Conservation (phyloP, 2,113 vertebrate genomes). For the Hydrolagus affinis region DNA sequence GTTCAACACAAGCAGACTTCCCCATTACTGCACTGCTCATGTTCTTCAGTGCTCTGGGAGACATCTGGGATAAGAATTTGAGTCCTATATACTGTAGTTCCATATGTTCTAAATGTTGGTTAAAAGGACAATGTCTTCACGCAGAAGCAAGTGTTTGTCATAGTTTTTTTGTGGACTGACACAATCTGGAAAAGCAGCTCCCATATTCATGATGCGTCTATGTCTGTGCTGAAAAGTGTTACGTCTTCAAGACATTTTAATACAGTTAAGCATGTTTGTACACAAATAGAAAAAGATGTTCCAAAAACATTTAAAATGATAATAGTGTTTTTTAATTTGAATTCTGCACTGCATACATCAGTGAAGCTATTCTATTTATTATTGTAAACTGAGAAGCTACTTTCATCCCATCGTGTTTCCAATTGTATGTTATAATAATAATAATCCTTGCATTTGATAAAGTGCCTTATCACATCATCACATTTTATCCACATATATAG, state of each 20-base stretch:
- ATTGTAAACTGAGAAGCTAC: background rate
- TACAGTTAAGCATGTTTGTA: background rate
- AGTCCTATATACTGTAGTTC: no score
- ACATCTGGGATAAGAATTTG: no score
- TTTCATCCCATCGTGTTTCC: background rate
- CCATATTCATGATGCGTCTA: no score
- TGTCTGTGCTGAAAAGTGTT: no score
- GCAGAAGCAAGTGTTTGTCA: background rate
- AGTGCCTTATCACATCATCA: no score
- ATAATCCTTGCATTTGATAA: no score
- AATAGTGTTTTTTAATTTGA: background rate
- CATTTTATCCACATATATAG: no score
- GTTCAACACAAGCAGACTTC: background rate
- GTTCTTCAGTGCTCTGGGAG: background rate
- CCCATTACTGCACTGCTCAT: background rate
- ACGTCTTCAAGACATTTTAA: no score
- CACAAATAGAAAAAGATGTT: background rate
- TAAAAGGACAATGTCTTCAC: background rate
- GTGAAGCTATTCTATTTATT: background rate
- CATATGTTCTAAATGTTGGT: background rate
- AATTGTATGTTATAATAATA: background rate
- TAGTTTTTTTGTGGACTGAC: background rate
- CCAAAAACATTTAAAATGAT: no score
- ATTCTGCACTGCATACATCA: background rate
- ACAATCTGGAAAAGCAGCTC: background rate